A percentile compares a stretch with the other conserved stretches of the same genome.
phyloP scores from a whole-genome alignment of 1,140 invertebrate species.

The Drosophila seguyi region DNA sequence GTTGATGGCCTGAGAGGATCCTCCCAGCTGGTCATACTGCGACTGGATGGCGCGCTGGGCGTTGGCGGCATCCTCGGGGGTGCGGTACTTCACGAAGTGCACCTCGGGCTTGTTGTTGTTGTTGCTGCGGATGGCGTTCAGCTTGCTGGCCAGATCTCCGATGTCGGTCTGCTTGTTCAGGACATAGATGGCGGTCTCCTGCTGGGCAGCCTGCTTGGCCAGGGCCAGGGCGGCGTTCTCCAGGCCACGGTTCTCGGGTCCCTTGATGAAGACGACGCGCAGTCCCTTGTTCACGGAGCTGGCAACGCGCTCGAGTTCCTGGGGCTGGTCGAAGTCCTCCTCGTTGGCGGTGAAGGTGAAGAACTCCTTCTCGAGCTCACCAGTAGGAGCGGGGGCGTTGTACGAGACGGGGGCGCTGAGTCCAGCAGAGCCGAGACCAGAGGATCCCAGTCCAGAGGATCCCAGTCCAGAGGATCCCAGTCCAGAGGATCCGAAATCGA shows the following conservation, averaged over 20 bases:
- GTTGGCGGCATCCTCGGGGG: conserved; percentile 73
- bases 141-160: too few relatives aligned
- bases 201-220: conserved; percentile 77
- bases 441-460: conserved; percentile 32
- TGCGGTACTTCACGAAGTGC: conserved; percentile 75
- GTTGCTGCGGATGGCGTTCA: too few relatives aligned
- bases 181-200: conserved; percentile 78
- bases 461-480: conserved; percentile 40
- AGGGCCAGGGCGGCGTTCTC: conserved; percentile 74
- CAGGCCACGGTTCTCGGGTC: conserved; percentile 76
- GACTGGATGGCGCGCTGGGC: conserved; percentile 70
- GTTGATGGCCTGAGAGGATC: conserved; percentile 48
- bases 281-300: conserved; percentile 70
- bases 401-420: conserved; percentile 55
- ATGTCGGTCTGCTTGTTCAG: too few relatives aligned
- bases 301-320: conserved; percentile 54
- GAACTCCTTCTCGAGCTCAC: conserved; percentile 73
- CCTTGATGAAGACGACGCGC: conserved; percentile 80
- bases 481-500: conserved; percentile 33
- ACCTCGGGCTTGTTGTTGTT: conserved; percentile 74
- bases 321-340: conserved; percentile 66
- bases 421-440: conserved; percentile 36
- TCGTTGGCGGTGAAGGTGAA: conserved; percentile 72
- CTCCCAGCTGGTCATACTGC: conserved; percentile 67
- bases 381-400: conserved; percentile 60